Evolutionary conservation across 2,113 vertebrate species (phyloP).

Genomic region (Alligator mississippiensis): DNA sequence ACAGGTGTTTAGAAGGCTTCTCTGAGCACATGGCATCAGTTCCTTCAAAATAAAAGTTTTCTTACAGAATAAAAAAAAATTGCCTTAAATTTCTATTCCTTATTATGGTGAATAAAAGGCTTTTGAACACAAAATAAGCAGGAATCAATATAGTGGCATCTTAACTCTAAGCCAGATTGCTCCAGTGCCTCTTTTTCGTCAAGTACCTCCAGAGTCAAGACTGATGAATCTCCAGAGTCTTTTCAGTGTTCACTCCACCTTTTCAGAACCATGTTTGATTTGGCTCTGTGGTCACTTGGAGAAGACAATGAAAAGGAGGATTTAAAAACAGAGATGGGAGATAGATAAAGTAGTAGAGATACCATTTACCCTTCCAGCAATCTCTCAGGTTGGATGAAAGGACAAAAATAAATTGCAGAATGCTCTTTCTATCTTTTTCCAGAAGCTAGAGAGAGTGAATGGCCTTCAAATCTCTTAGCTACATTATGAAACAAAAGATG

Average conservation of each 20-base stretch:
- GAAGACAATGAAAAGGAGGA: background rate
- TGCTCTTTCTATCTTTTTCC: background rate
- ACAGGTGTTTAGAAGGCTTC: background rate
- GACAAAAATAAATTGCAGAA: background rate
- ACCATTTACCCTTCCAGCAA: background rate
- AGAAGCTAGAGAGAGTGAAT: background rate
- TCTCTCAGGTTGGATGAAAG: background rate
- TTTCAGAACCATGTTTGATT: background rate
- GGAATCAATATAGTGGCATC: background rate
- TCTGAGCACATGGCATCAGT: background rate
- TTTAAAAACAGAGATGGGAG: slow-evolving; percentile 3
- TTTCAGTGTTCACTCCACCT: background rate
- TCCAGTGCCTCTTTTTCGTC: background rate
- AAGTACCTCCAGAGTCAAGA: background rate
- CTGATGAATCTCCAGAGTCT: background rate
- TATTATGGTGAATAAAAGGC: background rate
- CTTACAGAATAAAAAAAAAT: background rate
- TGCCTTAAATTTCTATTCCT: background rate
- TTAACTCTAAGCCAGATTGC: background rate
- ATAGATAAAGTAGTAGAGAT: background rate
- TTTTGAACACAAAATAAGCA: background rate
- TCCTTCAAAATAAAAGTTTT: background rate
- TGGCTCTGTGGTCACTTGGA: background rate
- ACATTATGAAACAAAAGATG: background rate
- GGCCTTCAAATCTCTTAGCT: background rate